Base-by-base conservation (phyloP, 2,888 invertebrate species). In the Polymixis flavicincta region DNA sequence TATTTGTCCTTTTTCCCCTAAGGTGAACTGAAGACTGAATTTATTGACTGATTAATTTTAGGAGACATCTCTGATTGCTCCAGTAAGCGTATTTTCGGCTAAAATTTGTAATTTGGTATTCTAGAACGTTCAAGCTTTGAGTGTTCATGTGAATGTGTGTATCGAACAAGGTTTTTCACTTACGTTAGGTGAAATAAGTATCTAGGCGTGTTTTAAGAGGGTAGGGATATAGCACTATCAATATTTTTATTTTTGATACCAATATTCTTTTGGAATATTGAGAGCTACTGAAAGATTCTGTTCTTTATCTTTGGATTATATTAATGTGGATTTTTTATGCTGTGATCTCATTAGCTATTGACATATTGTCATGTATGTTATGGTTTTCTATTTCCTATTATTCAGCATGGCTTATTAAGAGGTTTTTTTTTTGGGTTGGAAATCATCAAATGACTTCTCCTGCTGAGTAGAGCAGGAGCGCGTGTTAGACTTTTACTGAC, bases 141-240 rank as follows among this genome's bases (percentile, higher is more conserved):
- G 32, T 66, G n/a, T 69, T 68, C 22, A n/a, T 61, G 55, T 68
- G 32, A 68, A 72, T 71, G 60, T 48, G 68, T 73, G 66, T 72
- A 76, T 68, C 17, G 52, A 72, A 82, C 85, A 82, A 22, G 66
- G 66, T 55, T 85, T 85, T 82, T 85, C 78, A 82, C 82, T 82
- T 82, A 82, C n/a, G 8, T 8, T 52, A 57, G 48, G 42, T 66
- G 28, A 50, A 65, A 52, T 48, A 25, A 73, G 25, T 71, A 71
- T 76, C 57, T 66, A 66, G 57, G 48, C 19, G 13, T 28, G n/a
- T 69, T 66, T 60, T 52, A 45, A 75, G 57, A 76, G 57, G 82
- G 54, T 71, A 13, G 52, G 68, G 11, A 69, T 25, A 57, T n/a
- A 68, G 1, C 25, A 55, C 14, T 45, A 61, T n/a, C 22, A 65